Conservation (phyloP, 2,797 vertebrate species). For the Falco concolor region DNA sequence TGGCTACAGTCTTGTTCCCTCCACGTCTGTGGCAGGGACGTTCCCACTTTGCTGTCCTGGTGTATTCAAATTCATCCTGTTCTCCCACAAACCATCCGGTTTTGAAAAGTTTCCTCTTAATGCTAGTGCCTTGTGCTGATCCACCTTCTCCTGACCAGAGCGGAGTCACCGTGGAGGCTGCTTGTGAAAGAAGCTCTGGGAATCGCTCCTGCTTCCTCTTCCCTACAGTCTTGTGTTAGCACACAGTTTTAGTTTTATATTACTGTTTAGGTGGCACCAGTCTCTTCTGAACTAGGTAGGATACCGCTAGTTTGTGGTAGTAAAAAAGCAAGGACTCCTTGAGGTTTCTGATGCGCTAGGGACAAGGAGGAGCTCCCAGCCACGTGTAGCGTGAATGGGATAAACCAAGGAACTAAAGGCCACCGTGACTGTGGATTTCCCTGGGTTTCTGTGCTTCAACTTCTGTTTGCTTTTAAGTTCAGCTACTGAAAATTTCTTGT, state of each 20-base stretch:
- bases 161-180: neutral
- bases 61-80: neutral
- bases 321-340: neutral
- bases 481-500: neutral
- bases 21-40: rapidly evolving
- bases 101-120: neutral
- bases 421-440: rapidly evolving
- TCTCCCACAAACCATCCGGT: neutral
- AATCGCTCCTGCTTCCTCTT: neutral
- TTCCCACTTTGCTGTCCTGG: neutral
- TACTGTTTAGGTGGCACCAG: neutral
- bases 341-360: neutral
- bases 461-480: neutral
- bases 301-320: neutral
- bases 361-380: neutral
- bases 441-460: neutral
- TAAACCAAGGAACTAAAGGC: neutral
- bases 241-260: neutral
- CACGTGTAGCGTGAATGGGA: rapidly evolving
- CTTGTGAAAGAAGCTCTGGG: neutral
- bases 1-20: neutral
- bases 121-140: neutral
- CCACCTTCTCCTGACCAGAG: neutral
- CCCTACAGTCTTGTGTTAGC: neutral
- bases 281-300: neutral